Conservation (phyloP, 1,140 invertebrate genomes). For the Tribolium castaneum region DNA sequence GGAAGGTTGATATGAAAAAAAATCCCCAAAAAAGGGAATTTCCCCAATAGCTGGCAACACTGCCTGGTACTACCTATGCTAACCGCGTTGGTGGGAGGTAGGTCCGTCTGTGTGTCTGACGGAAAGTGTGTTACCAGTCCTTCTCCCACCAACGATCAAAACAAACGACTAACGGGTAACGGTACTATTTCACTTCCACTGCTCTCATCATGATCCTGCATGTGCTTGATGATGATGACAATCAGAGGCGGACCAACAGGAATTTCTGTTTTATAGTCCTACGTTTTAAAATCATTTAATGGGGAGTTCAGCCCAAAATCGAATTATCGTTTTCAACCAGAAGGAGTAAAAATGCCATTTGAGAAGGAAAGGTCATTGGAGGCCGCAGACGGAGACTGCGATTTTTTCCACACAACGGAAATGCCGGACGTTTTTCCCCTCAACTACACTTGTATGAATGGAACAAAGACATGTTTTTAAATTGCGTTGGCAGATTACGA, state of each 20-base stretch:
- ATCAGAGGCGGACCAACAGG: conserved; percentile 11
- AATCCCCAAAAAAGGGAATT: too few species aligned
- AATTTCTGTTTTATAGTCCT: conserved; percentile 11
- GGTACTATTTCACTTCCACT: conserved; percentile 40
- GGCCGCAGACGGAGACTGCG: not conserved
- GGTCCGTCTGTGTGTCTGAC: conserved; percentile 32
- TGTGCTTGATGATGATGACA: not conserved
- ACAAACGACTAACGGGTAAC: conserved; percentile 38
- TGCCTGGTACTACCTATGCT: not conserved
- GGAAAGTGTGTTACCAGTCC: conserved; percentile 36
- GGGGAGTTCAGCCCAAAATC: not conserved
- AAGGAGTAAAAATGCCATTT: not conserved
- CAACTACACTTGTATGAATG: not conserved
- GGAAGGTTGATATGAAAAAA: too few species aligned
- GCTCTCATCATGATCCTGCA: conserved; percentile 14
- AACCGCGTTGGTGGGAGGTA: not conserved
- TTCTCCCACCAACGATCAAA: conserved; percentile 25
- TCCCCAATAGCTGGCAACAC: not conserved
- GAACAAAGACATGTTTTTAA: not conserved
- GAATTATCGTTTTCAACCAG: not conserved
- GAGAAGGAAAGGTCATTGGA: conserved; percentile 1
- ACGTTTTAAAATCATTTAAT: not conserved
- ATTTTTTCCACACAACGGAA: not conserved
- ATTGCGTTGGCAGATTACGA: not conserved
- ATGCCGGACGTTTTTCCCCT: not conserved